Percentiles rank a stretch among this genome's conserved stretches.
Conservation (phyloP, 2,113 vertebrate species). For the Acrocephalus kingi region DNA sequence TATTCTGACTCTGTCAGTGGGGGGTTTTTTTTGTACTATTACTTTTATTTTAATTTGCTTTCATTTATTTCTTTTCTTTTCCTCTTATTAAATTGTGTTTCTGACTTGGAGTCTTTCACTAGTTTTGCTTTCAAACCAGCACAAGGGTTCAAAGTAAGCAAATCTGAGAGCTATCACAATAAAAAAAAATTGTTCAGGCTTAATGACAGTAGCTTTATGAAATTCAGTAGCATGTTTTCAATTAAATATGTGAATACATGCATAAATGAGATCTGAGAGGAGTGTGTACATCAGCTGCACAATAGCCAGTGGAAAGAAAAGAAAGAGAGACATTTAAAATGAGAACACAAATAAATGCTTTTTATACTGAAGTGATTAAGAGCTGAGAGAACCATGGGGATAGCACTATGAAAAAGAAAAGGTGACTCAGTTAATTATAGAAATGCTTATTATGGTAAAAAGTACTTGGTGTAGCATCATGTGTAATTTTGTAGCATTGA, state of each 20-base stretch:
- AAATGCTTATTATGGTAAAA: background rate
- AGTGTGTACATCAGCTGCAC: background rate
- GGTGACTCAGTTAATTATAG: background rate
- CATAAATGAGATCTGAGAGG: background rate
- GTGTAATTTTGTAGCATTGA: background rate
- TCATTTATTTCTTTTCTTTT: too few species aligned
- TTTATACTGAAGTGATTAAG: background rate
- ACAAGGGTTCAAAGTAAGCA: background rate
- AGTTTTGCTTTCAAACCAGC: too few species aligned
- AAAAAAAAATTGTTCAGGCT: background rate
- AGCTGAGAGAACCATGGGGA: background rate
- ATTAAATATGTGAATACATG: background rate
- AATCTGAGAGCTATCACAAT: background rate
- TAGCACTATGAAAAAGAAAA: background rate
- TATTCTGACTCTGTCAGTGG: too few species aligned
- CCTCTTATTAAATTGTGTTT: too few species aligned
- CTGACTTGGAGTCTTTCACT: too few species aligned
- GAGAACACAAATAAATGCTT: background rate
- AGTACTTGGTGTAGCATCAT: background rate
- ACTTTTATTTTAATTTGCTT: too few species aligned
- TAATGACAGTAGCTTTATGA: background rate
- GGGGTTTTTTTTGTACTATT: too few species aligned
- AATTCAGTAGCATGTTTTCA: background rate
- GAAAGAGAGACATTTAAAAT: background rate
- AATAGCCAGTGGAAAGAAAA: background rate